Percentiles rank a stretch among this genome's conserved stretches.
phyloP scores from a whole-genome alignment of 2,113 vertebrate species.

The Nestor notabilis region DNA sequence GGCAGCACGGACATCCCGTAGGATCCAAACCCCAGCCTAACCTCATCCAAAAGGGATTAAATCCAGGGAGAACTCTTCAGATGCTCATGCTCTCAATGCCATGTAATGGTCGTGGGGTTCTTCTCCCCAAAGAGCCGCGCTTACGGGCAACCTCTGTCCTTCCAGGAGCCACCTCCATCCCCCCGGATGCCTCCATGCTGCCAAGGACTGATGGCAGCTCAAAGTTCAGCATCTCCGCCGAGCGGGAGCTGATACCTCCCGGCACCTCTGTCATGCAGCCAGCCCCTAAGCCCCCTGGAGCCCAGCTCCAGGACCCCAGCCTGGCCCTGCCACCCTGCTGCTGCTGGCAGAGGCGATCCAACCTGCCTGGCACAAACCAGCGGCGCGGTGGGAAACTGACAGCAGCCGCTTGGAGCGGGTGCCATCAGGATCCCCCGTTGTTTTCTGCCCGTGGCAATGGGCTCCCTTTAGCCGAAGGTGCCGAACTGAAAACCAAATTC shows the following conservation, averaged over 20 bases:
- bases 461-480: not conserved
- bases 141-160: not conserved
- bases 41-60: not conserved
- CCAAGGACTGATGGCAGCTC: not conserved
- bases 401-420: not conserved
- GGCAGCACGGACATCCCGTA: fast-evolving
- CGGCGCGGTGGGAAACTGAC: fast-evolving
- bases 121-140: fast-evolving
- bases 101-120: fast-evolving
- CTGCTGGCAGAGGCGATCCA: not conserved
- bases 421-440: not conserved
- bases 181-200: fast-evolving
- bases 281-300: not conserved
- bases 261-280: not conserved
- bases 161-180: not conserved
- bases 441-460: not conserved
- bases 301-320: not conserved
- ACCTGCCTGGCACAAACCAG: not conserved
- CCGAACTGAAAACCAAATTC: not conserved
- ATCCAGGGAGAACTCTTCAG: not conserved
- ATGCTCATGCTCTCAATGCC: fast-evolving
- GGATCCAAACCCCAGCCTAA: not conserved
- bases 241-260: not conserved
- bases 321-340: not conserved
- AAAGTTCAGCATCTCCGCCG: not conserved